Evolutionary conservation across 2,888 invertebrate genomes (phyloP), one percentile per base, ranked within the genome.

Genomic region (Diarsia brunnea): DNA sequence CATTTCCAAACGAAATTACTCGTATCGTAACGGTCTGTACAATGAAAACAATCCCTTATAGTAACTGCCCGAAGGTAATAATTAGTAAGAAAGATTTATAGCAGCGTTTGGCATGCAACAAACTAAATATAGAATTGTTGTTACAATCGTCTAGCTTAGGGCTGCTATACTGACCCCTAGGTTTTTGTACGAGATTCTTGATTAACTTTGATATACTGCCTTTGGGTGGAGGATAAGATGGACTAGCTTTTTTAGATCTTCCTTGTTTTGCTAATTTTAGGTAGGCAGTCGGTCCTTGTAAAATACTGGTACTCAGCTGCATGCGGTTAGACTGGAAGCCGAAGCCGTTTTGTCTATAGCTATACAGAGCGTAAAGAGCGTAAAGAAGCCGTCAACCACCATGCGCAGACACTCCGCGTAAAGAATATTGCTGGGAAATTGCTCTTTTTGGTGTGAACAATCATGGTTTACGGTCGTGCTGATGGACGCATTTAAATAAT

Each of bases 41-140:
- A 89, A 87, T 91, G 93, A 87, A 91, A 76, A 89, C 85, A 21
- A 49, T 70, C 43, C 14, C 53, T 85, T 84, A 90, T 91, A 92
- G 90, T 88, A 82, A 89, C 82, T 86, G 92, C 93, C 89, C 81
- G 82, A 84, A 89, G 94, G 91, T 85, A 93, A 94, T 94, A 95
- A 95, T 95, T 95, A 95, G 93, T 89, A 83, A 86, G 88, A 91
- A 90, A 90, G 94, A 95, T 95, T 95, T 95, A 95, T 93, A 88
- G 90, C 86, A 87, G 89, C 88, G 89, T 88, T 88, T 81, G 86
- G 84, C 87, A 88, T 89, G 89, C 89, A 89, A 87, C 87, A 82
- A 88, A 89, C 91, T 91, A 92, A 88, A 91, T 92, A 89, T 90
- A 90, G 89, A 85, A 88, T 83, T 84, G 87, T 89, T 86, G 88